Conservation (phyloP, 2,888 invertebrate species). For the Acleris literana region DNA sequence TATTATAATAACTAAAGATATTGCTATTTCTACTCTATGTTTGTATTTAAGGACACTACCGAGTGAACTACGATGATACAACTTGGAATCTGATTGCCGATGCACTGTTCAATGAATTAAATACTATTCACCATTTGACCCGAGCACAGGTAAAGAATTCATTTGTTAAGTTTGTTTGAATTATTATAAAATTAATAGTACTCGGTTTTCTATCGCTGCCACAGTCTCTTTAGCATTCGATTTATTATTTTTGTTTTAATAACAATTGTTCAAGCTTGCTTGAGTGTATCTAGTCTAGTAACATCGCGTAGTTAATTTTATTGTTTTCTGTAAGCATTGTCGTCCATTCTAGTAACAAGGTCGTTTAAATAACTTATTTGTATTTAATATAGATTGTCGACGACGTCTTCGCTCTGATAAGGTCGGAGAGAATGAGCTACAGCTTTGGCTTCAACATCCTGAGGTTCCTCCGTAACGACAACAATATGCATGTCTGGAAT, state of each 20-base stretch:
- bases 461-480: constrained; percentile 63
- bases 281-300: too few relatives aligned
- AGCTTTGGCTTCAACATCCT: constrained; percentile 67
- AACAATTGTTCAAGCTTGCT: too few relatives aligned
- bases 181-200: too few relatives aligned
- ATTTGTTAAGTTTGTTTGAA: too few relatives aligned
- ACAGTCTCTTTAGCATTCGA: too few relatives aligned
- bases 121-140: constrained; percentile 86
- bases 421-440: constrained; percentile 61
- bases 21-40: too few relatives aligned
- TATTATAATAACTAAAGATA: too few relatives aligned
- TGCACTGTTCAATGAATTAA: constrained; percentile 58
- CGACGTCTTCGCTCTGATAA: constrained; percentile 72
- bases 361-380: neutral
- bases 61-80: constrained; percentile 85
- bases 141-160: constrained; percentile 86
- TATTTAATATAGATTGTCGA: constrained; percentile 64
- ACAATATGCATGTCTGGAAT: constrained; percentile 73
- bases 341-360: too few relatives aligned
- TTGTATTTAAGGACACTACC: constrained; percentile 83
- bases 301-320: too few relatives aligned
- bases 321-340: too few relatives aligned
- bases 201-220: too few relatives aligned
- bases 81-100: constrained; percentile 82
- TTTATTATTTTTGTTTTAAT: too few relatives aligned